Evolutionary conservation across 1,140 invertebrate species (phyloP).

Genomic region (Tetragnatha versicolor): DNA sequence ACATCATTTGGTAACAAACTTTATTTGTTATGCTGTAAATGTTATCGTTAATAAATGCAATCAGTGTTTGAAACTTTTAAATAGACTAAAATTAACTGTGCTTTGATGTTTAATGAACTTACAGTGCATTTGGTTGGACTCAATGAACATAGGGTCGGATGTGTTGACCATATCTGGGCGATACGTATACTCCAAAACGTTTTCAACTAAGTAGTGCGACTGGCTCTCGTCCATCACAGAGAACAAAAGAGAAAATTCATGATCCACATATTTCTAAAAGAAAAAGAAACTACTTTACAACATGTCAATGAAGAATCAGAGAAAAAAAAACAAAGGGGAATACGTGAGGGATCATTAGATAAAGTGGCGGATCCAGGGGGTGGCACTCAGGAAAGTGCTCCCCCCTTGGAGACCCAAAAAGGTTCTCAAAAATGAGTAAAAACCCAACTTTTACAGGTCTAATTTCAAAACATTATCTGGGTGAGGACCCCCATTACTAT

Average conservation of each 20-base stretch:
- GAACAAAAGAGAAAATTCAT: constrained; percentile 58
- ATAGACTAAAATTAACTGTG: not conserved
- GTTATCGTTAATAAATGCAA: not conserved
- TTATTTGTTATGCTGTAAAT: not conserved
- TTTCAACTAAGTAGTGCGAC: constrained; percentile 57
- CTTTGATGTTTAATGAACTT: not conserved
- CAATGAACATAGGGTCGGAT: constrained; percentile 56
- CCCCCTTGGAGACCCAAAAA: too few relatives aligned
- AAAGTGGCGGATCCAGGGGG: too few relatives aligned
- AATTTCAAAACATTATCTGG: too few relatives aligned
- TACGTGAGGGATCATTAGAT: too few relatives aligned
- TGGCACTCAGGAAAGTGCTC: too few relatives aligned
- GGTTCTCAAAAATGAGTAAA: too few relatives aligned
- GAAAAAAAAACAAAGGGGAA: not conserved
- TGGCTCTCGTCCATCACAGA: constrained; percentile 59
- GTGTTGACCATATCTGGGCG: constrained; percentile 48
- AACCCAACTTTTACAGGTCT: too few relatives aligned
- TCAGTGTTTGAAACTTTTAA: not conserved
- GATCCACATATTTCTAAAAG: constrained; percentile 53
- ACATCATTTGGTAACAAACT: not conserved
- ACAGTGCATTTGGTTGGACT: constrained; percentile 61
- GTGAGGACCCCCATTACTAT: too few relatives aligned
- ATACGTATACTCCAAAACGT: constrained; percentile 46
- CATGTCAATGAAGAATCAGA: too few relatives aligned
- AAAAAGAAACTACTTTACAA: too few relatives aligned